phyloP scores from a whole-genome alignment of 2,113 vertebrate genomes.

The Nematolebias whitei region DNA sequence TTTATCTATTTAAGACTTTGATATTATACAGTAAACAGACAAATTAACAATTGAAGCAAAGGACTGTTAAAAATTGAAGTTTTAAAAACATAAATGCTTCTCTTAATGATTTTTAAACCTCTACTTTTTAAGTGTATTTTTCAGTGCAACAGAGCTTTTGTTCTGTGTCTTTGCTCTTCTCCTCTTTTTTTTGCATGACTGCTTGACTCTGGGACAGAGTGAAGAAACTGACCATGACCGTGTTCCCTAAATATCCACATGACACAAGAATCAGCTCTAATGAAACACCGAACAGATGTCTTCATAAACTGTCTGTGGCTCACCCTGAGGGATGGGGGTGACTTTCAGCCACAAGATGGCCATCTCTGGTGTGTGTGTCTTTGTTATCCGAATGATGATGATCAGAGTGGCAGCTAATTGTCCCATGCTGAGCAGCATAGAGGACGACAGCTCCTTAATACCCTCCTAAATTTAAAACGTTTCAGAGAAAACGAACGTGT shows the following conservation, averaged over 20 bases:
- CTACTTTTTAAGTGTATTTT: background rate
- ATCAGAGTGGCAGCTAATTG: slow-evolving; percentile 60
- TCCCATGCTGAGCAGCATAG: slow-evolving; percentile 38
- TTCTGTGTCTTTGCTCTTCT: slow-evolving; percentile 15
- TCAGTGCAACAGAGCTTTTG: background rate
- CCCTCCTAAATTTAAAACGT: slow-evolving; percentile 47
- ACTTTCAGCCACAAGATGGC: slow-evolving; percentile 61
- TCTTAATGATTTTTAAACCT: background rate
- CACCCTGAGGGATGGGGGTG: slow-evolving; percentile 54
- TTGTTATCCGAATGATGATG: slow-evolving; percentile 29
- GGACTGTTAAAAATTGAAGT: background rate
- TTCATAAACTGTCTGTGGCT: slow-evolving; percentile 51
- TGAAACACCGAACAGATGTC: slow-evolving; percentile 71
- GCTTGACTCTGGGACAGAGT: background rate
- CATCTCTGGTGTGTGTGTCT: slow-evolving; percentile 24
- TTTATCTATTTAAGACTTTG: background rate
- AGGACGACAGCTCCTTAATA: slow-evolving; percentile 52
- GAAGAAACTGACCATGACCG: slow-evolving; percentile 9
- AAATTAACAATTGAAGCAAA: no score
- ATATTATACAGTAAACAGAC: no score
- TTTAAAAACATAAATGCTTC: no score
- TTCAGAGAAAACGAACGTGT: slow-evolving; percentile 9
- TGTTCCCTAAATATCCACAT: slow-evolving; percentile 41
- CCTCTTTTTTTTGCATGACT: background rate
- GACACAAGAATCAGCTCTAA: slow-evolving; percentile 54